Evolutionary conservation across 2,113 vertebrate genomes (phyloP).

Genomic region (Corythaeola cristata): DNA sequence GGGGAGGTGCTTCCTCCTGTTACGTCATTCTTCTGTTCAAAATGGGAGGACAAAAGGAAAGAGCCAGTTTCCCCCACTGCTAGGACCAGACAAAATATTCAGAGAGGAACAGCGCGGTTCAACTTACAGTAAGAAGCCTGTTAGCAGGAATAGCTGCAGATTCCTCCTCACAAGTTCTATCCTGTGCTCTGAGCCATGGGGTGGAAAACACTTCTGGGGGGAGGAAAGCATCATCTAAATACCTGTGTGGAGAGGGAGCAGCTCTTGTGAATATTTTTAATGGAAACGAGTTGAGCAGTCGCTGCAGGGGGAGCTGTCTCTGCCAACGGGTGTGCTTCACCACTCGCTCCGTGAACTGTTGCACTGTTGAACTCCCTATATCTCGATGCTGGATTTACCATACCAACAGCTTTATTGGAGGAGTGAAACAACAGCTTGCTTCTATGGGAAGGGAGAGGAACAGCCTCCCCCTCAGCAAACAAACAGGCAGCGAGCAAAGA

Average conservation of each 20-base stretch:
- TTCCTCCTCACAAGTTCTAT: not conserved
- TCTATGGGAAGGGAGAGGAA: not conserved
- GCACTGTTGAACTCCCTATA: not conserved
- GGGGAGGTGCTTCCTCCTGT: not conserved
- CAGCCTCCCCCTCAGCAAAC: not conserved
- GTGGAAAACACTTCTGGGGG: not conserved
- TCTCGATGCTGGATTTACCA: not conserved
- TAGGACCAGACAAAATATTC: not conserved
- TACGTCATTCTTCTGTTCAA: not conserved
- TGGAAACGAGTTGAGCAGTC: not conserved
- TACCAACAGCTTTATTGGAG: not conserved
- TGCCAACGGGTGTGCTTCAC: not conserved
- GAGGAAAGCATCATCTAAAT: not conserved
- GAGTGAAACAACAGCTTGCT: constrained; percentile 29
- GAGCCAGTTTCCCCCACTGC: not conserved
- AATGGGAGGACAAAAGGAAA: not conserved
- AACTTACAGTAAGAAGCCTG: not conserved
- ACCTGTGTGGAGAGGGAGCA: not conserved
- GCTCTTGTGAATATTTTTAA: not conserved
- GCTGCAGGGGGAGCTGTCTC: not conserved
- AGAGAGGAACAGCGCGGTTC: not conserved
- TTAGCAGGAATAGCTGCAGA: not conserved
- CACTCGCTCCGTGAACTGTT: not conserved
- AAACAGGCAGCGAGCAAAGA: not conserved
- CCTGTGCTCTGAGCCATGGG: not conserved